A percentile compares a stretch with the other conserved stretches of the same genome.
Conservation (phyloP, 1,140 invertebrate genomes). For the Zaprionus tsacasi region DNA sequence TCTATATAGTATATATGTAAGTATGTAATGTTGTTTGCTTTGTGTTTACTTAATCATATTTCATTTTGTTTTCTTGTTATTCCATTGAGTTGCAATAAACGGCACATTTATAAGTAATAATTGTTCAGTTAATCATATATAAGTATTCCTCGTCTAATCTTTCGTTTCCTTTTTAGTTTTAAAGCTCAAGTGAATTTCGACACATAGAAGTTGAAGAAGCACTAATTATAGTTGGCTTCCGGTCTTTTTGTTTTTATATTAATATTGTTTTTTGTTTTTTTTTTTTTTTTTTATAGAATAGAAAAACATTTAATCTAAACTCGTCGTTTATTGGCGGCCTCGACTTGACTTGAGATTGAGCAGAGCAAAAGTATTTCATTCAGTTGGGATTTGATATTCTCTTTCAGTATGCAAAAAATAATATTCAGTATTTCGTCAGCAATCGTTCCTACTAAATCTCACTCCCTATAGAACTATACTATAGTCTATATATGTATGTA, state of each 20-base stretch:
- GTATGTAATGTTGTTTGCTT: slow-evolving; percentile 20
- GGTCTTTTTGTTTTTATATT: background rate
- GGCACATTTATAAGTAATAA: slow-evolving; percentile 82
- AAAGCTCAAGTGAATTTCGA: slow-evolving; percentile 80
- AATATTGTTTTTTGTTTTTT: too few species aligned
- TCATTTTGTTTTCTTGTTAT: slow-evolving; percentile 18
- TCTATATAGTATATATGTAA: slow-evolving; percentile 41
- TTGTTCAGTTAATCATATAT: slow-evolving; percentile 40
- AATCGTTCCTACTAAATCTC: slow-evolving; percentile 28
- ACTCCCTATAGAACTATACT: slow-evolving; percentile 14
- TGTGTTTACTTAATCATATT: slow-evolving; percentile 34
- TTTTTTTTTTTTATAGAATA: slow-evolving; percentile 3
- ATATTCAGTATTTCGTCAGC: slow-evolving; percentile 17
- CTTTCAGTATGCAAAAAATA: slow-evolving; percentile 8
- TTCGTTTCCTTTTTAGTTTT: slow-evolving; percentile 49
- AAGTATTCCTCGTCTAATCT: slow-evolving; percentile 6
- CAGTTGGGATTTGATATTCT: slow-evolving; percentile 31
- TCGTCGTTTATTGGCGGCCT: slow-evolving; percentile 37
- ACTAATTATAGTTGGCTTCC: slow-evolving; percentile 40
- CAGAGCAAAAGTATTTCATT: slow-evolving; percentile 38
- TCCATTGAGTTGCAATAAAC: slow-evolving; percentile 63
- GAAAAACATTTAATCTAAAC: slow-evolving; percentile 32
- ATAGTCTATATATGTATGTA: slow-evolving; percentile 17
- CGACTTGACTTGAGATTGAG: slow-evolving; percentile 25
- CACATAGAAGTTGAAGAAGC: slow-evolving; percentile 61